phyloP scores from a whole-genome alignment of 2,888 invertebrate species.

The Polietes domitor region DNA sequence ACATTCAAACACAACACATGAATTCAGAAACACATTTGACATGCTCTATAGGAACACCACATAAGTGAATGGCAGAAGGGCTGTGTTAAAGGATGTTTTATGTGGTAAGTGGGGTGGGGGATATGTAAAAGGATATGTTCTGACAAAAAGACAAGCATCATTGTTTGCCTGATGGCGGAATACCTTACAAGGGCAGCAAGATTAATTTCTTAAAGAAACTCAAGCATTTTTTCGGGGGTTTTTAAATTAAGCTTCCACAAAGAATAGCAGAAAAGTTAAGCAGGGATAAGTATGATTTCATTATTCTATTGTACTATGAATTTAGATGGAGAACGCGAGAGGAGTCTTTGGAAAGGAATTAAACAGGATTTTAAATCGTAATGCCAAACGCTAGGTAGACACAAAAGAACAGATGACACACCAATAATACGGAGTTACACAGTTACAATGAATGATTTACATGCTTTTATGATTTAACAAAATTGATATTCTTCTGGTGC shows the following conservation, averaged over 20 bases:
- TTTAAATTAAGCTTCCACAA: background rate
- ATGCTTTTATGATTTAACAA: too few relatives aligned
- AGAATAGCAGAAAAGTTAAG: conserved; percentile 3
- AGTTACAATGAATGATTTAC: too few relatives aligned
- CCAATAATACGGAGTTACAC: background rate
- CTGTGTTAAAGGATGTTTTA: conserved; percentile 48
- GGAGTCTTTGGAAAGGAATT: background rate
- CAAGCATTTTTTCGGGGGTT: conserved; percentile 14
- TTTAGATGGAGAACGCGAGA: background rate
- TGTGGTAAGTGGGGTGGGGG: background rate
- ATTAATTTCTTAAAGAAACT: conserved; percentile 59
- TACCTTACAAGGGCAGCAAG: conserved; percentile 19
- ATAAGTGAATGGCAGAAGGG: conserved; percentile 24
- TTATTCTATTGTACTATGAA: conserved; percentile 11
- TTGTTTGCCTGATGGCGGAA: conserved; percentile 5
- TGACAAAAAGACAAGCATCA: conserved; percentile 44
- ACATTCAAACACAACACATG: conserved; percentile 16
- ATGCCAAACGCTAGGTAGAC: background rate
- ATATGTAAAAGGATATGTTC: conserved; percentile 50
- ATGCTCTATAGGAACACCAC: background rate
- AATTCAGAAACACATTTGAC: conserved; percentile 14
- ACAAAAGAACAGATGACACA: background rate
- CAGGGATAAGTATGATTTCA: conserved; percentile 30
- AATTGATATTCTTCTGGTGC: too few relatives aligned
- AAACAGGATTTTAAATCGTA: background rate